Evolutionary conservation across 2,797 vertebrate genomes (phyloP).

Genomic region (Gobionotothen gibberifrons): DNA sequence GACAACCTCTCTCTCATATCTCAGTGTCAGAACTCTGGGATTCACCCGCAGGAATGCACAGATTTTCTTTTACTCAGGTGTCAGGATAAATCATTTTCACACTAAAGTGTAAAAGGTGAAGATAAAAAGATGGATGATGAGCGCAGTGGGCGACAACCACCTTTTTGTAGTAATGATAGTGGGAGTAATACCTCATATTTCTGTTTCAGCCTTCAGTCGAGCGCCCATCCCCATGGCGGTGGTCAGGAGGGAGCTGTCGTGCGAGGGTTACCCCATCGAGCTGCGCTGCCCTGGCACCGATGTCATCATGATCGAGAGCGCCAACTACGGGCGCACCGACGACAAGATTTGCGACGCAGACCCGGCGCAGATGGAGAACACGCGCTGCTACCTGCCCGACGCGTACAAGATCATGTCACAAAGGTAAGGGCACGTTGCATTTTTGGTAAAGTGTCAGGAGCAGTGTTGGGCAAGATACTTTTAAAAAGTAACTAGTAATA

Average conservation of each 20-base stretch:
- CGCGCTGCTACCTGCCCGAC: conserved; percentile 97
- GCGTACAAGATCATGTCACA: conserved; percentile 99
- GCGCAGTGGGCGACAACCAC: too few species aligned
- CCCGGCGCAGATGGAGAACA: conserved; percentile 99
- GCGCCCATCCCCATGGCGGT: conserved; percentile 98
- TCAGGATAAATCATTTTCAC: conserved; percentile 16
- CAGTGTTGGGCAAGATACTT: too few species aligned
- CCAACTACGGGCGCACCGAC: conserved; percentile 98
- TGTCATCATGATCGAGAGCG: conserved; percentile 99
- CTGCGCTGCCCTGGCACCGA: conserved; percentile 98
- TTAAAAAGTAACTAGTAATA: too few species aligned
- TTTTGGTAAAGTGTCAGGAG: background rate
- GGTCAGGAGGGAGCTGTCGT: conserved; percentile 97
- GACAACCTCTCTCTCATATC: conserved; percentile 52
- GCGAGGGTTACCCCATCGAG: conserved; percentile 98
- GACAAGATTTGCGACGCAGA: conserved; percentile 99
- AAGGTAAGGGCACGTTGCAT: conserved; percentile 80
- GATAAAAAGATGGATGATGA: background rate
- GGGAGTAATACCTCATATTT: background rate
- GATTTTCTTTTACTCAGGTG: conserved; percentile 9
- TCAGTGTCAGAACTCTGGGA: conserved; percentile 64
- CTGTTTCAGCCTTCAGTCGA: conserved; percentile 90
- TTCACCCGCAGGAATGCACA: conserved; percentile 34
- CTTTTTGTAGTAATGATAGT: too few species aligned
- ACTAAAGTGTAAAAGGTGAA: background rate